These are phyloP conservation scores for Dipodomys spectabilis DNA, from an alignment of 2,113 vertebrate genomes.

Conservation along the genomic window DNA sequence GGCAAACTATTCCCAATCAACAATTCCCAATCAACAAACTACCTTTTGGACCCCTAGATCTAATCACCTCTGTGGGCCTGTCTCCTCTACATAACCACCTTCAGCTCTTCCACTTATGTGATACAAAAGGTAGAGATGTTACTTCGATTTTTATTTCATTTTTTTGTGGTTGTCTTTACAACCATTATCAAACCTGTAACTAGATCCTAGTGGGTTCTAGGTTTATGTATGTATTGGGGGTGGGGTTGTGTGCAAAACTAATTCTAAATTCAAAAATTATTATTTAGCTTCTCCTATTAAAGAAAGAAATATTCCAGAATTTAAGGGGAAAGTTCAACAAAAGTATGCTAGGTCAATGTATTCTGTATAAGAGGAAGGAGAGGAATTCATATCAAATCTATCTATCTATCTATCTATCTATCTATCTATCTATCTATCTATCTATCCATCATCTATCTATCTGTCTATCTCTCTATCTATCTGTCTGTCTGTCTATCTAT, in stretches of 20 bases:
- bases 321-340: background rate
- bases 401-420: too few relatives aligned
- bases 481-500: background rate
- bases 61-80: background rate
- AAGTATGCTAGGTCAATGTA: background rate
- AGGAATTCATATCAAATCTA: background rate
- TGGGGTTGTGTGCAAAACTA: background rate
- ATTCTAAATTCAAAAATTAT: background rate
- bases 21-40: background rate
- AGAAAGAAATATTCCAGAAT: background rate
- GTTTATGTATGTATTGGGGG: background rate
- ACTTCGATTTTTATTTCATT: background rate
- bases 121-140: background rate
- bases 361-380: background rate
- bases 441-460: too few relatives aligned
- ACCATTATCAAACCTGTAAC: background rate
- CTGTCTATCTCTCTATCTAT: too few relatives aligned
- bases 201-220: background rate
- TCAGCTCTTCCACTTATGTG: background rate
- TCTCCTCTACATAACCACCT: slow-evolving; percentile 37
- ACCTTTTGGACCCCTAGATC: background rate
- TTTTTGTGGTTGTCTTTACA: background rate
- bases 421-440: too few relatives aligned
- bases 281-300: background rate
- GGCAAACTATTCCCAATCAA: slow-evolving; percentile 8